These are phyloP conservation scores for Atherinosoma microstoma DNA, from an alignment of 2,797 vertebrate genomes.

Conservation along the genomic window DNA sequence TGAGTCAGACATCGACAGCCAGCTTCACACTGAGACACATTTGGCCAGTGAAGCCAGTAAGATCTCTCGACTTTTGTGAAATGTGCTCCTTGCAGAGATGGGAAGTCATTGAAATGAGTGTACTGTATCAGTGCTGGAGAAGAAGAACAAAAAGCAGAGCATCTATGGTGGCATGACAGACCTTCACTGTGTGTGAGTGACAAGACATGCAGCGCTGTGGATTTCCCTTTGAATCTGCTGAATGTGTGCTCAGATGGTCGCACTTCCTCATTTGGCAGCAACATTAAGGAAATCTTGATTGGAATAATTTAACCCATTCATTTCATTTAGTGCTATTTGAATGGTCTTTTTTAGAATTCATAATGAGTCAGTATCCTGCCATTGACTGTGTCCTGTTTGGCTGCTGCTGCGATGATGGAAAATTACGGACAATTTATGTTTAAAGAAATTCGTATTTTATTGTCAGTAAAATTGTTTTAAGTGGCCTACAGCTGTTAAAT, in stretches of 20 bases:
- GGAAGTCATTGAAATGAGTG: slow-evolving; percentile 69
- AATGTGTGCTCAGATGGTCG: slow-evolving; percentile 45
- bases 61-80: slow-evolving; percentile 59
- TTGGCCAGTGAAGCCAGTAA: slow-evolving; percentile 55
- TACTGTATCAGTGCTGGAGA: slow-evolving; percentile 34
- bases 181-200: slow-evolving; percentile 49
- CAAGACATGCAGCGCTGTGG: slow-evolving; percentile 44
- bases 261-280: slow-evolving; percentile 66
- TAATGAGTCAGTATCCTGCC: slow-evolving; percentile 33
- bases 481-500: not conserved
- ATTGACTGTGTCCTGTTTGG: slow-evolving; percentile 8
- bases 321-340: slow-evolving; percentile 36
- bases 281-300: slow-evolving; percentile 51
- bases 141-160: slow-evolving; percentile 35
- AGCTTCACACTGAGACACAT: slow-evolving; percentile 59
- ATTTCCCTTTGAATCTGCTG: slow-evolving; percentile 54
- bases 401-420: slow-evolving; percentile 28
- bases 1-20: slow-evolving; percentile 50
- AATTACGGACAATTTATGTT: slow-evolving; percentile 6
- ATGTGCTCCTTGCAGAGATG: slow-evolving; percentile 56
- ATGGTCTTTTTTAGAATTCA: slow-evolving; percentile 41
- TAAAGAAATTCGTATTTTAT: not conserved
- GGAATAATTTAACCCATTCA: slow-evolving; percentile 43
- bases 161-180: slow-evolving; percentile 31
- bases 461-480: not conserved